Base-by-base conservation (phyloP, 2,113 vertebrate species). In the Sterrhoptilus dennistouni region DNA sequence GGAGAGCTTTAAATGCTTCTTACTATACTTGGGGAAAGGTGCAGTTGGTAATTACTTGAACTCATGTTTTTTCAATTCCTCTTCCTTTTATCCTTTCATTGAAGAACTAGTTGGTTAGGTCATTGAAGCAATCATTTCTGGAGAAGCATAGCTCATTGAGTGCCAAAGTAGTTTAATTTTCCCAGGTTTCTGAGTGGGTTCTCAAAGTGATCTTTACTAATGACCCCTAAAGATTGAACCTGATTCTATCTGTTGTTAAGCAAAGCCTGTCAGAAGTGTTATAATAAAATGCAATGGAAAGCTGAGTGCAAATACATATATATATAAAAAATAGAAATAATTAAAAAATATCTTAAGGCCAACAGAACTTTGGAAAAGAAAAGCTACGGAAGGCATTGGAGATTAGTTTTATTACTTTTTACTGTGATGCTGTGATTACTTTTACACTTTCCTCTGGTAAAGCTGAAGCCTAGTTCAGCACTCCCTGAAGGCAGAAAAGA, bases 151-250 rank as follows among this genome's bases (percentile, higher is more conserved):
- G 83, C 63, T 90, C 94, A 93, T 31, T 95, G 83, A 90, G 50
- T 13, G 19, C 88, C 42, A 68, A 92, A 92, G 63, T 69, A 83
- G 75, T 93, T 95, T 90, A 72, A 92, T 92, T 83, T 95, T 92
- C 42, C 25, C 29, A 74, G 63, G 66, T 93, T 93, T 93, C 71
- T 70, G 84, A 85, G 74, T 79, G 64, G 28, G 21, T 88, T 92
- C 54, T 92, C 36, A 77, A 92, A 93, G 68, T 86, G 66, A 17
- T 88, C 66, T 93, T 96, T 92, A 74, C 44, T 90, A 86, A 85
- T 76, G 88, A 83, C 77, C 54, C 59, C 83, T 90, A 83, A 90
- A 92, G 83, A 90, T 47, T 83, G 54, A 83, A 74, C 45, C 63
- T 59, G 71, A 31, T 86, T 93, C 50, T 94, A 6, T 71, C 40